A percentile compares a stretch with the other conserved stretches of the same genome.
Conservation (phyloP, 2,797 vertebrate genomes). For the Cossypha polioptera region DNA sequence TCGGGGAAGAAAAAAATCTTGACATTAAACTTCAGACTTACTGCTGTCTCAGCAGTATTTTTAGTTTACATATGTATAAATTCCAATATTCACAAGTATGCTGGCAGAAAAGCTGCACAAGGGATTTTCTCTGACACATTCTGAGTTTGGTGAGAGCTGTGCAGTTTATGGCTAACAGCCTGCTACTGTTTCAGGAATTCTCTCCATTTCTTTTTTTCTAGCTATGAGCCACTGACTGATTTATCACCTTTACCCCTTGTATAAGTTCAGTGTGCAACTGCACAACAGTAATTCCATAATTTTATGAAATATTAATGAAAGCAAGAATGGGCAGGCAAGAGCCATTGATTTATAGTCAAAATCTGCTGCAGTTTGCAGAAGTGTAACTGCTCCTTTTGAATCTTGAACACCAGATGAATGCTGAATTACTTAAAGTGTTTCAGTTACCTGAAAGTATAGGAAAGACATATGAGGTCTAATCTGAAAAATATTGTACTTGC, state of each 20-base stretch:
- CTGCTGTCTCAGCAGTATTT: neutral
- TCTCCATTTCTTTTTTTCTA: neutral
- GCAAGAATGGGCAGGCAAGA: neutral
- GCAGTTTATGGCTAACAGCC: neutral
- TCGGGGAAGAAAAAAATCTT: accelerated
- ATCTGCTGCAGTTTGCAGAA: neutral
- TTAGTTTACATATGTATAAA: neutral
- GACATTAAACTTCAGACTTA: neutral
- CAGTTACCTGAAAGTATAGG: neutral
- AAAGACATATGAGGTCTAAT: neutral
- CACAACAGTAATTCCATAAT: neutral
- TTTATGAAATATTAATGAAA: constrained; percentile 23
- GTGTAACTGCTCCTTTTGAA: neutral
- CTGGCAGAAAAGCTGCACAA: neutral
- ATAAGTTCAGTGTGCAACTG: neutral
- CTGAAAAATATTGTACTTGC: neutral
- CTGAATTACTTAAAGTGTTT: neutral
- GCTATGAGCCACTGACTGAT: neutral
- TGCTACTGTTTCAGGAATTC: neutral
- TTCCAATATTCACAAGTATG: neutral
- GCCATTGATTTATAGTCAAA: neutral
- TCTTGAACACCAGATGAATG: neutral
- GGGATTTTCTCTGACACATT: neutral
- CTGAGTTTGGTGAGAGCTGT: neutral
- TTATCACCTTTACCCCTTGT: neutral